Conservation (phyloP, 2,113 vertebrate species). For the Baryphthengus martii region DNA sequence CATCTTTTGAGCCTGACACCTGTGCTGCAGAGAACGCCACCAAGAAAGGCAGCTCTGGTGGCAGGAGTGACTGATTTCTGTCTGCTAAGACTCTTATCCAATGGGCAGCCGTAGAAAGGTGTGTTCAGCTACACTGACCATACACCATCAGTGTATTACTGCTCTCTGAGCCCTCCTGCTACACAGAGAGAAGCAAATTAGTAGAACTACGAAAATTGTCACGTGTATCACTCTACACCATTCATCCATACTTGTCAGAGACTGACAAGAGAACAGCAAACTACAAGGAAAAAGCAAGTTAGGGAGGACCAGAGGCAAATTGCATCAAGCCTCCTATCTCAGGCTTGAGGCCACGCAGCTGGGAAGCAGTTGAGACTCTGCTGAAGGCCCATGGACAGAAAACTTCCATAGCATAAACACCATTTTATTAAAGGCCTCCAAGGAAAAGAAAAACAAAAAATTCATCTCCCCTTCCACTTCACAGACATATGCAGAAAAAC, state of each 20-base stretch:
- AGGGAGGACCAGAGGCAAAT: background rate
- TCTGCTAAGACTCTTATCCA: background rate
- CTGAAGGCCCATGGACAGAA: background rate
- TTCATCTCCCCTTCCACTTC: background rate
- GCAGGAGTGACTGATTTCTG: background rate
- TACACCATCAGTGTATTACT: fast-evolving
- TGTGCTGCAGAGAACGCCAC: background rate
- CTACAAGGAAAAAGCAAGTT: background rate
- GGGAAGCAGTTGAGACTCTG: background rate
- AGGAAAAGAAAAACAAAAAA: background rate
- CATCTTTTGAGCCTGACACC: background rate
- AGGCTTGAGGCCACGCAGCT: background rate
- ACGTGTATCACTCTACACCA: fast-evolving
- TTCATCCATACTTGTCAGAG: background rate
- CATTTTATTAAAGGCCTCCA: background rate
- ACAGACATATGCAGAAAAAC: background rate
- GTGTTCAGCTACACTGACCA: fast-evolving
- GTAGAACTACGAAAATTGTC: background rate
- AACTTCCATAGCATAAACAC: background rate
- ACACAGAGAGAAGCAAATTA: background rate
- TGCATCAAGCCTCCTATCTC: background rate
- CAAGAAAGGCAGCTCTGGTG: background rate
- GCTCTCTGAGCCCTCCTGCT: background rate
- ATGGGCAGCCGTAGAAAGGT: fast-evolving
- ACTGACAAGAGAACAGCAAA: background rate